phyloP scores from a whole-genome alignment of 2,113 vertebrate genomes.

The Bos javanicus region DNA sequence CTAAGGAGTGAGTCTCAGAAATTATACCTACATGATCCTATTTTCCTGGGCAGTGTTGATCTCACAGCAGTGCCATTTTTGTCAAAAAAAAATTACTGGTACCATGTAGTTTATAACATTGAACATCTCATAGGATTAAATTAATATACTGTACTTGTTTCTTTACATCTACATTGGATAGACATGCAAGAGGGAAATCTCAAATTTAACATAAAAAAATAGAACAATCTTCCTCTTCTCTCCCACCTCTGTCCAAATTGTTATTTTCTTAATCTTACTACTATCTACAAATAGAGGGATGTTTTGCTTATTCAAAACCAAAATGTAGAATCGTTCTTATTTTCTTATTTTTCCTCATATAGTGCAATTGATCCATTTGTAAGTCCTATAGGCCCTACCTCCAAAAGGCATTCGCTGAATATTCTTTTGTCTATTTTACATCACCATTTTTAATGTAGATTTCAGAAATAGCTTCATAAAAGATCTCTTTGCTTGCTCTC shows the following conservation, averaged over 20 bases:
- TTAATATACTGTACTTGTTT: not conserved
- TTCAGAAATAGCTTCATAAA: not conserved
- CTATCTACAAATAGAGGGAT: not conserved
- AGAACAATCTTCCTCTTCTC: not conserved
- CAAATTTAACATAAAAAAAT: not conserved
- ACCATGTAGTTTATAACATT: not conserved
- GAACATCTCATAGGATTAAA: not conserved
- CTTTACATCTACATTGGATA: not conserved
- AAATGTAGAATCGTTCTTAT: not conserved
- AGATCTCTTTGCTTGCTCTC: not conserved
- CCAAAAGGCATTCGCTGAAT: not conserved
- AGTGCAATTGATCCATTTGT: not conserved
- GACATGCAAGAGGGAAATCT: not conserved
- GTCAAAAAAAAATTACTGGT: not conserved
- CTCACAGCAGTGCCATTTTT: not conserved
- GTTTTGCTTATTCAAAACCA: not conserved
- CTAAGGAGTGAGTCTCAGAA: constrained; percentile 43
- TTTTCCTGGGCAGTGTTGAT: constrained; percentile 61
- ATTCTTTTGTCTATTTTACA: not conserved
- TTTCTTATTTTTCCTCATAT: not conserved
- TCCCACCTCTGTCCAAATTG: not conserved
- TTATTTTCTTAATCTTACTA: not conserved
- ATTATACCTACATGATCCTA: constrained; percentile 48
- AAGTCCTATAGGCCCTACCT: not conserved
- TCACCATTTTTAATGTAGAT: not conserved